These are phyloP conservation scores for Balearica regulorum DNA, from an alignment of 2,797 vertebrate genomes.

Conservation along the genomic window DNA sequence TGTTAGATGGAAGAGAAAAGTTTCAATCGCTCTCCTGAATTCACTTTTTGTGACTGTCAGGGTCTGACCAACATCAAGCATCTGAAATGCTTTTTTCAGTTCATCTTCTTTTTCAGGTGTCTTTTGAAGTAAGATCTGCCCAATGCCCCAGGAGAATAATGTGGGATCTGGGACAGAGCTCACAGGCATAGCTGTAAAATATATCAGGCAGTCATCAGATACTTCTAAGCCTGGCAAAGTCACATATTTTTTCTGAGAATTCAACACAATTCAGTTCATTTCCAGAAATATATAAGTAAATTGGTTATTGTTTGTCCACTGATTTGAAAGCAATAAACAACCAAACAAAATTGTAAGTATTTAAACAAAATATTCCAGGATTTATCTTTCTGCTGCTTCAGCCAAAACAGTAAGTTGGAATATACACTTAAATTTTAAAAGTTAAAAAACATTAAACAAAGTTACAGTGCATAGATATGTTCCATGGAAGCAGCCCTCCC, in stretches of 20 bases:
- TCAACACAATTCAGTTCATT: neutral
- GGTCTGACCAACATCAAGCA: slow-evolving; percentile 53
- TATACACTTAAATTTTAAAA: neutral
- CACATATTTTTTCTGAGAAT: neutral
- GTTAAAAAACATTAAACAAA: neutral
- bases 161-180: slow-evolving; percentile 52
- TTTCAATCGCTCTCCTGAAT: slow-evolving; percentile 61
- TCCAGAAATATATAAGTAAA: neutral
- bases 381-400: neutral
- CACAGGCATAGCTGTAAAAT: slow-evolving; percentile 44
- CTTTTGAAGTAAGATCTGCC: slow-evolving; percentile 68
- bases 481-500: neutral
- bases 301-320: neutral
- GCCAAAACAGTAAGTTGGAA: neutral
- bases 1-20: slow-evolving; percentile 67
- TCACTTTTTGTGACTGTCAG: slow-evolving; percentile 68
- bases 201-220: neutral
- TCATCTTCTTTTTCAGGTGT: slow-evolving; percentile 58
- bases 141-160: slow-evolving; percentile 56
- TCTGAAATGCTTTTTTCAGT: slow-evolving; percentile 67
- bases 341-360: neutral
- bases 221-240: neutral
- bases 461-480: neutral
- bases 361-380: neutral
- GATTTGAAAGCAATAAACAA: neutral